A percentile compares a stretch with the other conserved stretches of the same genome.
phyloP scores from a whole-genome alignment of 2,113 vertebrate genomes.

The Callorhinus ursinus region DNA sequence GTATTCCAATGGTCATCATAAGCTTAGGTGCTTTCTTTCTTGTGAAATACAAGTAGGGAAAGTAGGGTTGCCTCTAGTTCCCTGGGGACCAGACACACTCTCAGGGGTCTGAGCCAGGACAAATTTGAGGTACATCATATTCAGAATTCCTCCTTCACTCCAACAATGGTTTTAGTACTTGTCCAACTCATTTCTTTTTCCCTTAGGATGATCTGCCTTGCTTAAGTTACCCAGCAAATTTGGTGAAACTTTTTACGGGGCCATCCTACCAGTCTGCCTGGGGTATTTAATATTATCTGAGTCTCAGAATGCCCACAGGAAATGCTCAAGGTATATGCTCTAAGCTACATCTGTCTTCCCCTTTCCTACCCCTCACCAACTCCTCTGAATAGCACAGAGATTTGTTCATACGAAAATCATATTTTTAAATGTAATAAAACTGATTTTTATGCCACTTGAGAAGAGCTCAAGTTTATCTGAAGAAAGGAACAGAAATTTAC shows the following conservation, averaged over 20 bases:
- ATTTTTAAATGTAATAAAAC: background rate
- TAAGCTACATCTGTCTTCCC: background rate
- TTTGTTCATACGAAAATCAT: background rate
- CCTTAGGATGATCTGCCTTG: background rate
- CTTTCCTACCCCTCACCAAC: background rate
- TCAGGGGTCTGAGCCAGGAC: background rate
- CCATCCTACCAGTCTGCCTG: background rate
- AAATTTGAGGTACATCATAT: background rate
- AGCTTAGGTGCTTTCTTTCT: background rate
- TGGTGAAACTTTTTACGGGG: background rate
- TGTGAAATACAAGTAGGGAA: background rate
- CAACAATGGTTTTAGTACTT: background rate
- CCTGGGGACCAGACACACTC: background rate
- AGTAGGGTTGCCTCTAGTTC: background rate
- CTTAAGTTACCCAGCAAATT: background rate
- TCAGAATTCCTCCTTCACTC: background rate
- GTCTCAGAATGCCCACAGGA: background rate
- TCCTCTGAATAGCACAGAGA: background rate
- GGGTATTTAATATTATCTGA: background rate
- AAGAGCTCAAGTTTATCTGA: constrained; percentile 12
- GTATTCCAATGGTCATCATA: background rate
- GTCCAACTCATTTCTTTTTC: background rate
- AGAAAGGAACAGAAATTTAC: background rate
- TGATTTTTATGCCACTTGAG: background rate
- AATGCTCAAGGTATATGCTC: background rate